Evolutionary conservation across 53 echinoderm and acorn worm genomes (phyloP).

Genomic region (Astropecten irregularis): DNA sequence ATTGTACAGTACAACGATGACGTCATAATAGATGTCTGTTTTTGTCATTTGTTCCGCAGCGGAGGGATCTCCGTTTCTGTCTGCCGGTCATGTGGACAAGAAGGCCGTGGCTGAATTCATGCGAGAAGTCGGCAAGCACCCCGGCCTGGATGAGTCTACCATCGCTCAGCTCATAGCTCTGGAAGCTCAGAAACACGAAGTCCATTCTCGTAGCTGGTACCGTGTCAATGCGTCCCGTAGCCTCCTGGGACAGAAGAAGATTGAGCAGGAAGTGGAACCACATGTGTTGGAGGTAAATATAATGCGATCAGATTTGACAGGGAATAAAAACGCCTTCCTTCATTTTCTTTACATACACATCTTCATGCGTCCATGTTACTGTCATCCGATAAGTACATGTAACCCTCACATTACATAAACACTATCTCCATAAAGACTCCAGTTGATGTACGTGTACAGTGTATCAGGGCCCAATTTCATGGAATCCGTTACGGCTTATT

Average conservation of each 20-base stretch:
- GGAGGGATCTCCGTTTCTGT: constrained; percentile 59
- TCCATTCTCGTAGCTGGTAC: constrained; percentile 94
- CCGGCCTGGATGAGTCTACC: constrained; percentile 79
- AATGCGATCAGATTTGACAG: too few species aligned
- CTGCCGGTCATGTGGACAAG: constrained; percentile 78
- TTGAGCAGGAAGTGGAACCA: constrained; percentile 72
- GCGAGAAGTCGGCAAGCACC: constrained; percentile 92
- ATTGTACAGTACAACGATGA: too few species aligned
- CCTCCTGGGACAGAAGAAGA: constrained; percentile 79
- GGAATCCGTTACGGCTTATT: too few species aligned
- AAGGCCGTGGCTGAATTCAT: constrained; percentile 88
- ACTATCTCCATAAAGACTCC: too few species aligned
- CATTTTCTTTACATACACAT: too few species aligned
- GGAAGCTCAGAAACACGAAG: constrained; percentile 86
- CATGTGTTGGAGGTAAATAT: constrained; percentile 82
- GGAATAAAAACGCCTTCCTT: background rate
- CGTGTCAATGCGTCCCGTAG: constrained; percentile 89
- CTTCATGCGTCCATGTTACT: too few species aligned
- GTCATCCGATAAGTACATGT: too few species aligned
- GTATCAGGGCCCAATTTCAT: too few species aligned
- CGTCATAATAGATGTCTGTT: too few species aligned
- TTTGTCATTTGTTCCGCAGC: constrained; percentile 26
- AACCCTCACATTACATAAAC: too few species aligned
- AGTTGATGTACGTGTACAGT: too few species aligned
- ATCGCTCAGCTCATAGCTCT: constrained; percentile 88